These are phyloP conservation scores for Astyanax mexicanus DNA, from an alignment of 2,797 vertebrate genomes.

Conservation along the genomic window DNA sequence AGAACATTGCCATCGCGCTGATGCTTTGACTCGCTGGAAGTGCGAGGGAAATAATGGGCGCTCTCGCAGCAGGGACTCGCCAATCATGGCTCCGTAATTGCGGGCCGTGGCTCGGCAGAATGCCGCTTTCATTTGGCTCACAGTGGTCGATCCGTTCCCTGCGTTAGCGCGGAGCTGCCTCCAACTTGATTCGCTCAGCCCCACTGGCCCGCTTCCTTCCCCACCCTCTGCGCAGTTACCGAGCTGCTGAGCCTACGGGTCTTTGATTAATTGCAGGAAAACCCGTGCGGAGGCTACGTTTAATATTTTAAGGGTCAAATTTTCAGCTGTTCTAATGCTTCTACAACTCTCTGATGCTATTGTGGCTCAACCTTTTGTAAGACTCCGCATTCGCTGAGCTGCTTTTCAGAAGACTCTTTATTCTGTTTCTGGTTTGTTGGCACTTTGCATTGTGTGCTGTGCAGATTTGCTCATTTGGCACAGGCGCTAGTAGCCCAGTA, in stretches of 20 bases:
- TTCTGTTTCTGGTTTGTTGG: neutral
- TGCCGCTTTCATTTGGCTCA: constrained; percentile 44
- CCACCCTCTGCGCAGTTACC: constrained; percentile 28
- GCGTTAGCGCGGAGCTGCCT: constrained; percentile 23
- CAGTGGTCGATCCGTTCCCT: constrained; percentile 41
- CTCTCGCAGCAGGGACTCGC: constrained; percentile 21
- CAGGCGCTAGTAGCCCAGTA: neutral
- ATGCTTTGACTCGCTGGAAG: constrained; percentile 24
- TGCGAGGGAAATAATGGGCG: constrained; percentile 19
- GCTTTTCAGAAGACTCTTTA: neutral
- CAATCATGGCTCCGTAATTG: constrained; percentile 45
- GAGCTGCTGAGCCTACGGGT: constrained; percentile 46
- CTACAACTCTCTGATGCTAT: neutral
- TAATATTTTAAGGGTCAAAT: constrained; percentile 21
- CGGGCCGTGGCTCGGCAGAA: constrained; percentile 10
- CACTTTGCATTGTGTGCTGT: neutral
- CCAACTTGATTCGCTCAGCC: constrained; percentile 11
- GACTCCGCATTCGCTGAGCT: neutral
- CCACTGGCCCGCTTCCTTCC: constrained; percentile 28
- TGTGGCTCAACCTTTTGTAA: neutral
- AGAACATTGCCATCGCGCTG: constrained; percentile 13
- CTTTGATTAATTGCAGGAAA: constrained; percentile 37
- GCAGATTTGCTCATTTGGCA: neutral
- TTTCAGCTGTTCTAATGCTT: neutral
- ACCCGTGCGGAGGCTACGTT: neutral